phyloP scores from a whole-genome alignment of 2,797 vertebrate species.

The Hippoglossus hippoglossus region DNA sequence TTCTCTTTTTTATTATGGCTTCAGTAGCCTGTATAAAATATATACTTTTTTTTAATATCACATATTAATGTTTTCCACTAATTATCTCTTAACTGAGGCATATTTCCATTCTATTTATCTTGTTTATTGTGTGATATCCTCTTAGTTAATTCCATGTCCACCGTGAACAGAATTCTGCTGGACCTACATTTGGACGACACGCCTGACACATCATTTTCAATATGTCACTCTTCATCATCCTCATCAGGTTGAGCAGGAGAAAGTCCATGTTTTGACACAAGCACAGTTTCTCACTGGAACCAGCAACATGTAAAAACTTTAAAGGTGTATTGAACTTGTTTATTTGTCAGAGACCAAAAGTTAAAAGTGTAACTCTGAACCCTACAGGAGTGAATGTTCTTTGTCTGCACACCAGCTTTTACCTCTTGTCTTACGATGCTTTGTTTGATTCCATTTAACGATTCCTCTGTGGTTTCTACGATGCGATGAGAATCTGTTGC shows the following conservation, averaged over 20 bases:
- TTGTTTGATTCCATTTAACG: background rate
- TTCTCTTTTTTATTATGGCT: slow-evolving; percentile 10
- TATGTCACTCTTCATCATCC: background rate
- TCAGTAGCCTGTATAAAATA: slow-evolving; percentile 13
- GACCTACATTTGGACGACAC: background rate
- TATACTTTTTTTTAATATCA: background rate
- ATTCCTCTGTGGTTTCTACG: slow-evolving; percentile 11
- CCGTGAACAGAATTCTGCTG: slow-evolving; percentile 16
- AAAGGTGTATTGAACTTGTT: slow-evolving; percentile 9
- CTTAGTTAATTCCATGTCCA: background rate
- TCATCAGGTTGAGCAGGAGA: slow-evolving; percentile 11
- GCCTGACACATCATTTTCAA: background rate
- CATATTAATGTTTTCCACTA: slow-evolving; percentile 11
- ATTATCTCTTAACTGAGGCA: background rate
- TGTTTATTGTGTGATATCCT: background rate
- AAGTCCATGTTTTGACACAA: slow-evolving; percentile 17
- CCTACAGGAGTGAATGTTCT: slow-evolving; percentile 13
- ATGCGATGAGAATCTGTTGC: slow-evolving; percentile 1
- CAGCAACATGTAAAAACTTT: background rate
- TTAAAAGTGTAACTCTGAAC: slow-evolving; percentile 10
- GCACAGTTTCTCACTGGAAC: slow-evolving; percentile 55
- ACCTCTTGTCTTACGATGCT: background rate
- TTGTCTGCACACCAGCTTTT: slow-evolving; percentile 23
- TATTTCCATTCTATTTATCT: slow-evolving; percentile 7
- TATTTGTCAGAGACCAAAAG: slow-evolving; percentile 17